A percentile compares a stretch with the other conserved stretches of the same genome.
Conservation (phyloP, 2,888 invertebrate genomes). For the Gasteruption jaculator region DNA sequence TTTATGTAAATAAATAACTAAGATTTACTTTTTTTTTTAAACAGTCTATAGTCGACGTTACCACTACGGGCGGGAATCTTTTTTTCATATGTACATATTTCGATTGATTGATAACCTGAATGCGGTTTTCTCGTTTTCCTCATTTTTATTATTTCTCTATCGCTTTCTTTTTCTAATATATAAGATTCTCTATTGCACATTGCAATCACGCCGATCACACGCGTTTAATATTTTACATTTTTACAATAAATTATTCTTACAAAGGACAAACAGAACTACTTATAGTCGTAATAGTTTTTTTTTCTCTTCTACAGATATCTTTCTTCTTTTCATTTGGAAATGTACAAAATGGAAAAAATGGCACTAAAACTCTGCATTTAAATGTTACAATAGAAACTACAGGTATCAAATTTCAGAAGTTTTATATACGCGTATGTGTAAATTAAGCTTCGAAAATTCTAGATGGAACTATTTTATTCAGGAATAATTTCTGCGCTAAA, state of each 20-base stretch:
- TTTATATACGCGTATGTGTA: no score
- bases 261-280: slow-evolving; percentile 39
- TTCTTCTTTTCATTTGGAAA: not conserved
- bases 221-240: slow-evolving; percentile 42
- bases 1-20: slow-evolving; percentile 50
- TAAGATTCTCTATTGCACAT: slow-evolving; percentile 38
- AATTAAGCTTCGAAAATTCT: no score
- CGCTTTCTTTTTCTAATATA: slow-evolving; percentile 22
- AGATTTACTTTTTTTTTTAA: slow-evolving; percentile 50
- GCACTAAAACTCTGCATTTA: slow-evolving; percentile 20
- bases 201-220: slow-evolving; percentile 35
- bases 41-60: slow-evolving; percentile 49
- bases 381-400: no score
- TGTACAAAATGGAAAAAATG: slow-evolving; percentile 20
- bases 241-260: slow-evolving; percentile 52
- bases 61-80: slow-evolving; percentile 28
- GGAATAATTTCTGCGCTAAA: no score
- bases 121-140: slow-evolving; percentile 17
- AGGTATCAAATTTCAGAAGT: no score
- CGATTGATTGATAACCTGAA: slow-evolving; percentile 15
- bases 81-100: slow-evolving; percentile 20
- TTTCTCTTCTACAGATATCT: not conserved
- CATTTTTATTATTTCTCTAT: slow-evolving; percentile 32
- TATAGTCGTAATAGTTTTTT: slow-evolving; percentile 11
- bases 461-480: no score